These are phyloP conservation scores for Sympetrum striolatum DNA, from an alignment of 2,888 invertebrate genomes.

Conservation along the genomic window DNA sequence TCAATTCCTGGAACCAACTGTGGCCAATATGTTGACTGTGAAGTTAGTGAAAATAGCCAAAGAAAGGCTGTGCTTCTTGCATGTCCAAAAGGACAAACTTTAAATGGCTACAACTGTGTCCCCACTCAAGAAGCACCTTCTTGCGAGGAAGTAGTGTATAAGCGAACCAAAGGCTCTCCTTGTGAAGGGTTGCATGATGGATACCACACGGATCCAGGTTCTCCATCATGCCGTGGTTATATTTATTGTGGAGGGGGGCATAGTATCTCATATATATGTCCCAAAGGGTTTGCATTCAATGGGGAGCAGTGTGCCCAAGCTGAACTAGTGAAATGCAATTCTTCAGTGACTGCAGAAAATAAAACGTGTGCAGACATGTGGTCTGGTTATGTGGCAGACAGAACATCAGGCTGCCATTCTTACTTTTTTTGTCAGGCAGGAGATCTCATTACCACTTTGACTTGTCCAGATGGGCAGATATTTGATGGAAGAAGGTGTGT, in stretches of 20 bases:
- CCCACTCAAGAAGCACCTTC: slow-evolving; percentile 50
- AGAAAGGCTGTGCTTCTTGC: slow-evolving; percentile 59
- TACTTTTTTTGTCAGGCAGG: slow-evolving; percentile 60
- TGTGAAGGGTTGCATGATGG: slow-evolving; percentile 55
- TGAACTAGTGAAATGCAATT: slow-evolving; percentile 57
- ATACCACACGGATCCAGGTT: slow-evolving; percentile 52
- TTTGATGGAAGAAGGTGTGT: slow-evolving; percentile 56
- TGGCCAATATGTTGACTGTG: slow-evolving; percentile 64
- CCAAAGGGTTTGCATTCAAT: slow-evolving; percentile 63
- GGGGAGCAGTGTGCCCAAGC: slow-evolving; percentile 62
- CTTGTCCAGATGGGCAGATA: slow-evolving; percentile 53
- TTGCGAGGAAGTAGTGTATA: background rate
- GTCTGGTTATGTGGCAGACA: slow-evolving; percentile 67
- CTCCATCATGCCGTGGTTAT: slow-evolving; percentile 54
- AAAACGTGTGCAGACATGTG: slow-evolving; percentile 62
- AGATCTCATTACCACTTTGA: slow-evolving; percentile 53
- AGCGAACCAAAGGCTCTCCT: slow-evolving; percentile 45
- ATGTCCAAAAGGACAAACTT: slow-evolving; percentile 60
- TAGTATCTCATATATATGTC: slow-evolving; percentile 67
- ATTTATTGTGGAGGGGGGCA: slow-evolving; percentile 64
- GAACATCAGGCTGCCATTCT: slow-evolving; percentile 64
- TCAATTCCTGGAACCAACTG: slow-evolving; percentile 56
- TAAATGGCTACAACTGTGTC: slow-evolving; percentile 62
- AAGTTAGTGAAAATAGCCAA: slow-evolving; percentile 45
- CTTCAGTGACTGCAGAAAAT: slow-evolving; percentile 55